Conservation (phyloP, 2,888 invertebrate species). For the Mesoligia furuncula region DNA sequence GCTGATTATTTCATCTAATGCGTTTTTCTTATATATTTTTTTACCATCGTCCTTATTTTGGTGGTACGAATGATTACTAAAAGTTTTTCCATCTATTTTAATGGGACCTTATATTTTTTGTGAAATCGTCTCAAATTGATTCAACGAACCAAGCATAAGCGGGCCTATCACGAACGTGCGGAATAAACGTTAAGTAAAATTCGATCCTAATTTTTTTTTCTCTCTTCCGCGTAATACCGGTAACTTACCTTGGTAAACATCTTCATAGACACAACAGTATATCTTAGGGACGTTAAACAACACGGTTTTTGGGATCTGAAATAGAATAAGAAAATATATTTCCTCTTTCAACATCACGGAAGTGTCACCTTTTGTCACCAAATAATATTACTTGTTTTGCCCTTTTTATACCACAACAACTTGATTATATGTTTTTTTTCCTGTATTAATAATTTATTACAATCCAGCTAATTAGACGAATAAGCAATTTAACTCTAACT, state of each 20-base stretch:
- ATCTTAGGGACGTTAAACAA: slow-evolving; percentile 68
- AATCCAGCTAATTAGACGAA: no score
- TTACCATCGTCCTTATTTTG: no score
- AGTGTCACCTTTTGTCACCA: neutral
- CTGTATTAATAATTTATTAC: neutral
- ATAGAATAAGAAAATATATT: slow-evolving; percentile 4
- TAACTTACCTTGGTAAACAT: slow-evolving; percentile 69
- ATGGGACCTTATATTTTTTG: no score
- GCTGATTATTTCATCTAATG: no score
- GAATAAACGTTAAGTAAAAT: neutral
- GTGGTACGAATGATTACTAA: no score
- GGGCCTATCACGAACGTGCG: neutral
- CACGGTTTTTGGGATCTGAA: slow-evolving; percentile 69
- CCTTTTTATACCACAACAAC: neutral
- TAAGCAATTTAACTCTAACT: neutral
- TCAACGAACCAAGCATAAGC: no score
- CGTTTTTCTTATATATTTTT: no score
- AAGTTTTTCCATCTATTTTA: no score
- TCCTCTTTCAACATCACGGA: neutral
- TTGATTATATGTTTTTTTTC: neutral
- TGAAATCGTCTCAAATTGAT: no score
- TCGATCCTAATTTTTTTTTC: neutral
- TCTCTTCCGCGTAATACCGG: neutral
- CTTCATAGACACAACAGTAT: slow-evolving; percentile 63
- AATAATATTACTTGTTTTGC: neutral